Base-by-base conservation (phyloP, 1,140 invertebrate genomes). In the Cydia pomonella region DNA sequence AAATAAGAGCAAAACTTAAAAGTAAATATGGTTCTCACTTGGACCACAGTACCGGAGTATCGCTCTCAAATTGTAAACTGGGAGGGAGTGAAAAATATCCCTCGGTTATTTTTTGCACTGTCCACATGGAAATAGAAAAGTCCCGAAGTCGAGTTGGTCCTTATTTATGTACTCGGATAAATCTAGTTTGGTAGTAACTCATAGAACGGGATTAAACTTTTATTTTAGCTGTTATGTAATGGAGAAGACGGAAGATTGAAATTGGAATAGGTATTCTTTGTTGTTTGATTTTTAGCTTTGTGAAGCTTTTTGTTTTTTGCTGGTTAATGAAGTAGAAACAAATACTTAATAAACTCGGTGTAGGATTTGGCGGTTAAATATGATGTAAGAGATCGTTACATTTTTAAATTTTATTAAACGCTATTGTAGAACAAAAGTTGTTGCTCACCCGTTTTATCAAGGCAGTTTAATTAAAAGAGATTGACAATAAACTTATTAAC, bases 41-140 rank as follows among this genome's bases (percentile, higher is more conserved):
- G 80, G 1, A 63, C 82, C 86, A 75, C 72, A 72, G 73, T 69
- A 79, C 76, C 63, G 77, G 81, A 80, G 74, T 75, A 76, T 75
- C 71, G 78, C 78, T 79, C 76, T 79, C 76, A 74, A 38, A 69
- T 33, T 69, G 64, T 69, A 38, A 78, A 79, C 76, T 79, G 76
- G 76, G 63, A 77, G 77, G 74, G 79, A 59, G 78, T 81, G 80
- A 81, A 81, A 81, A 81, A 81, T 81, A 76, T 81, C 78, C 80
- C 73, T 21, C 71, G 73, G 77, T 78, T 77, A 76, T 78, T 75
- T 77, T 76, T 76, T 76, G 73, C 64, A 44, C 38, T 50, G 44
- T 76, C 74, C 72, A 78, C 78, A 74, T 75, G 75, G 75, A 77
- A 79, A 81, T 81, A 77, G 75, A 75, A 76, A 73, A 76, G 50